Base-by-base conservation (phyloP, 2,888 invertebrate species). In the Timema podura region DNA sequence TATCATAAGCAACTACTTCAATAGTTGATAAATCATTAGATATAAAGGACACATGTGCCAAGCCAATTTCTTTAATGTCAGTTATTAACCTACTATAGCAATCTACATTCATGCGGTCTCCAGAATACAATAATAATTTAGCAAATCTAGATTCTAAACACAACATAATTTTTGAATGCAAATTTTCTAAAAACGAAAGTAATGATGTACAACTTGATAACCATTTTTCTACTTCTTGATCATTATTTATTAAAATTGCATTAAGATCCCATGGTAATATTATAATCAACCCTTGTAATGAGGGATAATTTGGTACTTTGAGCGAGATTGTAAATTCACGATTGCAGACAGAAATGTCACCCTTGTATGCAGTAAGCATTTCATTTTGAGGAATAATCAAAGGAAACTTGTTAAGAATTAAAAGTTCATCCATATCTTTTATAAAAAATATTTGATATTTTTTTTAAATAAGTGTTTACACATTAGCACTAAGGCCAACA, bases 321-420 rank as follows among this genome's bases (percentile, higher is more conserved):
- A 61, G 45, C 6, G 61, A 61, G 5, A 61, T 44, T 45, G 45
- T 2, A 30, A 61, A 61, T 61, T 61, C 61, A 10, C 13, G 9
- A 9, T 30, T 61, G 48, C 66, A 68, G 30, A 48, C 69, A 47
- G 64, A 46, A 59, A 71, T 69, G 54, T 57, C 65, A n/a, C 71
- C 71, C 16, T 49, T 48, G 47, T 69, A 71, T 8, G 44, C 6
- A 16, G 68, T 71, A 51, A 71, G 69, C 9, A 66, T 9, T 59
- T 30, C 59, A 59, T 68, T 71, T n/a, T 64, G 59, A 46, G 71
- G 71, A 11, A 71, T 47, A 66, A 71, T 45, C n/a, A 47, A 13
- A n/a, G 71, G 71, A 30, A 65, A 71, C 30, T 30, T 30, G 3
- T 30, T 30, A 30, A 30, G 30, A 30, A 30, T 30, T 30, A 30